Percentiles rank a stretch among this genome's conserved stretches.
These are phyloP conservation scores for Microtus ochrogaster DNA, from an alignment of 2,113 vertebrate genomes.

Conservation along the genomic window DNA sequence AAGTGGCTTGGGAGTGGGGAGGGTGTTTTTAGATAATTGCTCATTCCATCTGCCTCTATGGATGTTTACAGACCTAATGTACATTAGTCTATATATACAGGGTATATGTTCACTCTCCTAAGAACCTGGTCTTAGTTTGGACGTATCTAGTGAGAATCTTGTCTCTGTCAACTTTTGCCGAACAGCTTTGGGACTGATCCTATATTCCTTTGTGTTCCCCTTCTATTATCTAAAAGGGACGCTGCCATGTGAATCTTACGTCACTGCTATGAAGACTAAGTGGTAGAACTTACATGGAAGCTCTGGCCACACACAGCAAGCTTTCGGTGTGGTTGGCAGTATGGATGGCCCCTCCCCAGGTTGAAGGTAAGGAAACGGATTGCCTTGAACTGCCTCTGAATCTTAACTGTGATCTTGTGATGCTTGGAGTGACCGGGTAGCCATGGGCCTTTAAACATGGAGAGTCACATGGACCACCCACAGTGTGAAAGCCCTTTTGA, in stretches of 20 bases:
- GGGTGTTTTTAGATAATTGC: neutral
- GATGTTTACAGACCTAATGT: neutral
- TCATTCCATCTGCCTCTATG: neutral
- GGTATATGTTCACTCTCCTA: neutral
- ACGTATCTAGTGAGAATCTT: neutral
- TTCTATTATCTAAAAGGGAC: neutral
- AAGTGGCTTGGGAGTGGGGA: neutral
- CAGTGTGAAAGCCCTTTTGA: neutral
- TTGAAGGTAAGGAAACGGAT: neutral
- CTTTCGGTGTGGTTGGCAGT: neutral
- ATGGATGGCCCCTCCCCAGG: neutral
- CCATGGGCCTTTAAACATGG: neutral
- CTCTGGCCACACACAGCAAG: neutral
- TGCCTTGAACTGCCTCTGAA: neutral
- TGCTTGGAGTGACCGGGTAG: rapidly evolving
- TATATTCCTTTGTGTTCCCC: neutral
- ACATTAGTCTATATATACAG: neutral
- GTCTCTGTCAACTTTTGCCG: neutral
- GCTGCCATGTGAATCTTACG: neutral
- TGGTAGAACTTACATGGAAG: neutral
- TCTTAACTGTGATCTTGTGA: neutral
- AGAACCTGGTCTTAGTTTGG: neutral
- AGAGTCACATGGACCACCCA: neutral
- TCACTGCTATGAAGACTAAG: neutral
- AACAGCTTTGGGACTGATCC: neutral